phyloP scores from a whole-genome alignment of 2,113 vertebrate species.

The Erinaceus europaeus region DNA sequence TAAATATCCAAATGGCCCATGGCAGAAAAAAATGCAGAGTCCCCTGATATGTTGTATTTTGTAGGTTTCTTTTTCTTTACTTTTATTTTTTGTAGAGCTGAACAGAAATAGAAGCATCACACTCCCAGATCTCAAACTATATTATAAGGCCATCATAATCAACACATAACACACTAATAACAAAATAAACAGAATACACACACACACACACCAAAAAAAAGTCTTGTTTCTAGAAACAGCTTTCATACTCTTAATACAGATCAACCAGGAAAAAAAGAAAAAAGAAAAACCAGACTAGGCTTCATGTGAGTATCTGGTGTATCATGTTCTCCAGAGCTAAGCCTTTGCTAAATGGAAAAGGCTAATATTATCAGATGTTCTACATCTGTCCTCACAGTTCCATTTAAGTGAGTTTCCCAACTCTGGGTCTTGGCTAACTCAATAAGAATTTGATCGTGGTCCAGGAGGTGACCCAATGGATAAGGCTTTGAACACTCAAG shows the following conservation, averaged over 20 bases:
- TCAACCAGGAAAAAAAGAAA: conserved; percentile 11
- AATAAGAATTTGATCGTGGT: neutral
- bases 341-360: neutral
- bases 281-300: neutral
- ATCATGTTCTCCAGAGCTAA: neutral
- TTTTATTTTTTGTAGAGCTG: too few relatives aligned
- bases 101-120: too few relatives aligned
- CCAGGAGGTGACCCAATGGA: neutral
- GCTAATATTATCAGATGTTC: neutral
- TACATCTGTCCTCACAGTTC: neutral
- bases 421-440: neutral
- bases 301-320: neutral
- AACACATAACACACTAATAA: too few relatives aligned
- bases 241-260: neutral
- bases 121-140: too few relatives aligned
- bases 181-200: too few relatives aligned
- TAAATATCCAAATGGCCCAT: too few relatives aligned
- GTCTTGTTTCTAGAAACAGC: neutral
- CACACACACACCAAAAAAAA: neutral
- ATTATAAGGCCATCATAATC: too few relatives aligned
- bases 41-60: too few relatives aligned
- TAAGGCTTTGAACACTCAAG: too few relatives aligned
- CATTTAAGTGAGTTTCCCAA: neutral
- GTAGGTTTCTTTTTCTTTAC: too few relatives aligned
- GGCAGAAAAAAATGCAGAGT: too few relatives aligned